Base-by-base conservation (phyloP, 2,113 vertebrate genomes). In the Petroica traversi region DNA sequence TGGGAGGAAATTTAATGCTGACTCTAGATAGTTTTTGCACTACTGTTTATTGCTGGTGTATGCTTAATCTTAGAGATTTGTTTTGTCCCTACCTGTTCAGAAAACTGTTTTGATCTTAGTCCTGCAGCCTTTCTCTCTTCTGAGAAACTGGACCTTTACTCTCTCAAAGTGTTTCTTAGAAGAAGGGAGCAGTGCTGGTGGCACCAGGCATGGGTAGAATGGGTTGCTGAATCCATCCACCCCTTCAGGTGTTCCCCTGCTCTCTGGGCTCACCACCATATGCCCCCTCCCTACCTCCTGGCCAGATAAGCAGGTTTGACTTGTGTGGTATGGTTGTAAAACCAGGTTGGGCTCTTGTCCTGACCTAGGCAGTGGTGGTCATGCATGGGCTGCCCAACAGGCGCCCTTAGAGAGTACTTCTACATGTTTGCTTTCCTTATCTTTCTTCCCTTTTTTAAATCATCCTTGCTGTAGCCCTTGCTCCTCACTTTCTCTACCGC, bases 81-180 rank as follows among this genome's bases (percentile, higher is more conserved):
- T 45, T 94, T 68, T 88, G 64, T 54, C 61, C 24, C 24, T 63
- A 45, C 36, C 54, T 82, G 45, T 61, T 79, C 41, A 89, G 34
- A 82, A 88, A 76, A 49, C 14, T 66, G 17, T 73, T 88, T 89
- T 79, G n/a, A 41, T 82, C 45, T 82, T 82, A 68, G 36, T 85
- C 20, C 22, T 87, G 16, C 28, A 59, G 38, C 40, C 41, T 64
- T 82, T 92, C 25, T 68, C 3, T 82, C 19, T 48, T 71, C n/a
- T 85, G 45, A 64, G 52, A 76, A 82, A 75, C 41, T 10, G 14
- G 31, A 52, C 29, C 17, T 84, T 57, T 68, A 25, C 9, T 55
- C 16, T 74, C 18, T 66, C 46, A 77, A 73, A 41, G 26, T 80
- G 25, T n/a, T 51, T 86, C 29, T 69, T 66, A 58, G 0, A 5